These are phyloP conservation scores for Elymnias hypermnestra DNA, from an alignment of 1,140 invertebrate genomes.

Conservation along the genomic window DNA sequence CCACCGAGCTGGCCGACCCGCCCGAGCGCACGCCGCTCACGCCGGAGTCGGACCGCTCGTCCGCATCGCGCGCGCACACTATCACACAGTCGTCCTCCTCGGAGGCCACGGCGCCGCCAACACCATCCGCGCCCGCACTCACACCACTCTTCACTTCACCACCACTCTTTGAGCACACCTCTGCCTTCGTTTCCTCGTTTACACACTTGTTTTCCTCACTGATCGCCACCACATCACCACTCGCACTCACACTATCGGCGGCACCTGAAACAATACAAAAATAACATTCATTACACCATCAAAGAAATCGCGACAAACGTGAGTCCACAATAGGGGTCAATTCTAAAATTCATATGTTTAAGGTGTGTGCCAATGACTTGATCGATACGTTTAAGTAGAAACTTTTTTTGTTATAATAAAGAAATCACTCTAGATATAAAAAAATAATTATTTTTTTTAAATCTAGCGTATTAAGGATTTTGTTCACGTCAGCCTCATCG, in stretches of 20 bases:
- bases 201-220: conserved; percentile 62
- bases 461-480: no score
- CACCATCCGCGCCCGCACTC: conserved; percentile 69
- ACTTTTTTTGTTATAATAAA: no score
- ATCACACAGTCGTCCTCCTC: conserved; percentile 78
- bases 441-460: no score
- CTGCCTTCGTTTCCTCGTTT: conserved; percentile 47
- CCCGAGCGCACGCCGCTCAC: conserved; percentile 79
- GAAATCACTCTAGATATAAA: no score
- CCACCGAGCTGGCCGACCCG: conserved; percentile 83
- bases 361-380: no score
- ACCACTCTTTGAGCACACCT: conserved; percentile 40
- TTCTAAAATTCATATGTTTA: no score
- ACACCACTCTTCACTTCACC: conserved; percentile 68
- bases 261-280: conserved; percentile 69
- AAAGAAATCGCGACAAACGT: no score
- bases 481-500: no score
- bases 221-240: conserved; percentile 61
- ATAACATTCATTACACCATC: no score
- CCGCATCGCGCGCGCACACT: conserved; percentile 73
- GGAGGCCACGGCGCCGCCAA: conserved; percentile 71
- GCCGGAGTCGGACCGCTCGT: conserved; percentile 79
- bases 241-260: conserved; percentile 56
- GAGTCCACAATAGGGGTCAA: no score
- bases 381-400: no score